phyloP scores from a whole-genome alignment of 2,113 vertebrate species.

The Riparia riparia region DNA sequence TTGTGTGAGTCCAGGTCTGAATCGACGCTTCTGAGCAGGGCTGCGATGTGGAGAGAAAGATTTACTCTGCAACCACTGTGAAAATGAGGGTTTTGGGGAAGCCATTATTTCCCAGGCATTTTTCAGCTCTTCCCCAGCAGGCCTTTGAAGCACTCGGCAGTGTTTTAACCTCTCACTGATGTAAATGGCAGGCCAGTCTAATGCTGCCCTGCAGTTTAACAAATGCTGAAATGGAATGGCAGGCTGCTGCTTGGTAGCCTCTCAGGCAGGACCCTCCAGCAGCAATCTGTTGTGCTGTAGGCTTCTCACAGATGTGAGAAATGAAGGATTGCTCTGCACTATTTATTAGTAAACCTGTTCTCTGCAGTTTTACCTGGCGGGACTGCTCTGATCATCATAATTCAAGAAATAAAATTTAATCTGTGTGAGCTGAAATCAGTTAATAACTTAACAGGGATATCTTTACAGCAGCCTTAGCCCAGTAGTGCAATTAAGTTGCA shows the following conservation, averaged over 20 bases:
- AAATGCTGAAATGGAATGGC: constrained; percentile 32
- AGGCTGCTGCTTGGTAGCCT: constrained; percentile 2
- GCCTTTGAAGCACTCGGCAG: neutral
- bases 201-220: constrained; percentile 45
- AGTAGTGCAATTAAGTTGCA: neutral
- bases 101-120: constrained; percentile 29
- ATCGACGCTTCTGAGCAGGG: rapidly evolving
- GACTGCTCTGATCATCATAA: neutral
- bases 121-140: constrained; percentile 24
- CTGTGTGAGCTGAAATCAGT: neutral
- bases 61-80: constrained; percentile 41
- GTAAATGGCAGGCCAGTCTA: constrained; percentile 40
- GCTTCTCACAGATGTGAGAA: neutral
- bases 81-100: constrained; percentile 47
- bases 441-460: neutral
- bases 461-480: neutral
- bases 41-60: neutral
- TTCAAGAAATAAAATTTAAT: neutral
- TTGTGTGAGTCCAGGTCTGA: neutral
- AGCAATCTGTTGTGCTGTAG: constrained; percentile 19
- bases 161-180: constrained; percentile 45
- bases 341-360: constrained; percentile 27
- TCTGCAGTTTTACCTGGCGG: constrained; percentile 12
- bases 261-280: constrained; percentile 18
- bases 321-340: neutral